Evolutionary conservation across 2,888 invertebrate genomes (phyloP).

Genomic region (Drosophila maculinotata): DNA sequence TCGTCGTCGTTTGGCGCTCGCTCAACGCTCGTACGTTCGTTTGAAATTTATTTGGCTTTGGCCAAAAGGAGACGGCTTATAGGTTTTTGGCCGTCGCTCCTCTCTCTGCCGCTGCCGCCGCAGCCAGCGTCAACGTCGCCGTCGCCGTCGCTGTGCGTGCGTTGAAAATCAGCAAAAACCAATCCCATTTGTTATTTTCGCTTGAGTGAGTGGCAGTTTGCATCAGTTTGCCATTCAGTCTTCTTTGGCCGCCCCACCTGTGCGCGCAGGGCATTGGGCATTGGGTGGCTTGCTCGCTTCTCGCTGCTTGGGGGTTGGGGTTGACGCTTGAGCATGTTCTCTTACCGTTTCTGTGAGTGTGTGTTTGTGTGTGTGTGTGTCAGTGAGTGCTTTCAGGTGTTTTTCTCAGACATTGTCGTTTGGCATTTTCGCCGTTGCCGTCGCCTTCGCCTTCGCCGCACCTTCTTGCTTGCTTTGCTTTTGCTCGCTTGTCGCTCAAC

Average conservation of each 20-base stretch:
- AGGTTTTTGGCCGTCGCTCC: conserved; percentile 70
- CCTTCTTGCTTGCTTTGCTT: conserved; percentile 22
- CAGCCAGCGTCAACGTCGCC: conserved; percentile 31
- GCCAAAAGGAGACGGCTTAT: conserved; percentile 84
- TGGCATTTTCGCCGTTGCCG: conserved; percentile 17
- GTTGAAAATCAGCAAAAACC: conserved; percentile 85
- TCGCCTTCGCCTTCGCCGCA: conserved; percentile 14
- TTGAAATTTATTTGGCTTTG: conserved; percentile 84
- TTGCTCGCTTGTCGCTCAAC: conserved; percentile 60
- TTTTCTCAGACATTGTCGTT: conserved; percentile 48
- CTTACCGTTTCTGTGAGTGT: conserved; percentile 10
- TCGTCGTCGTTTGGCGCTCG: conserved; percentile 52
- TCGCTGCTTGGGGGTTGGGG: conserved; percentile 7
- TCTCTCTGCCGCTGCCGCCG: conserved; percentile 52
- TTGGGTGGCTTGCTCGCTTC: conserved; percentile 42
- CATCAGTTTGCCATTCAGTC: conserved; percentile 82
- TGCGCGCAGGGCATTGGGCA: conserved; percentile 61
- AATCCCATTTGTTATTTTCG: conserved; percentile 86
- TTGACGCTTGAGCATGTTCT: conserved; percentile 23
- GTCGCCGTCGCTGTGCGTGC: conserved; percentile 60
- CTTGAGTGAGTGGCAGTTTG: conserved; percentile 85
- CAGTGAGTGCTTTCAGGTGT: conserved; percentile 76
- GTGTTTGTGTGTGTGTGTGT: conserved; percentile 33
- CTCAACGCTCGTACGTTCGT: conserved; percentile 64
- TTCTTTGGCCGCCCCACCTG: conserved; percentile 70